phyloP scores from a whole-genome alignment of 2,113 vertebrate genomes.

The Piprites chloris region DNA sequence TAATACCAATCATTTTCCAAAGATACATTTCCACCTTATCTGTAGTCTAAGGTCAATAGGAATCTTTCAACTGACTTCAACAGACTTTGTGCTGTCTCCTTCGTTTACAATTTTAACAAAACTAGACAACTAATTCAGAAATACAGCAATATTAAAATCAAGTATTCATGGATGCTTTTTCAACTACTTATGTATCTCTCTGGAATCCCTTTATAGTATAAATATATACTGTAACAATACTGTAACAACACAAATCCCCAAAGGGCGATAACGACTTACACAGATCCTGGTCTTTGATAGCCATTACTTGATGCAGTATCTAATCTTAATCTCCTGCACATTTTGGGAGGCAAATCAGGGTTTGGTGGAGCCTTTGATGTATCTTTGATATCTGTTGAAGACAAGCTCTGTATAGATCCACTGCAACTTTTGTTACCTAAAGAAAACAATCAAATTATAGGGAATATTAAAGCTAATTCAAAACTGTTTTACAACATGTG shows the following conservation, averaged over 20 bases:
- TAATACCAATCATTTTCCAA: not conserved
- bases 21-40: not conserved
- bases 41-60: not conserved
- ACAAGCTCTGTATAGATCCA: constrained; percentile 90
- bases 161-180: not conserved
- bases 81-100: not conserved
- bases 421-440: constrained; percentile 91
- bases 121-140: not conserved
- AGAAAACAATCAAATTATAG: constrained; percentile 24
- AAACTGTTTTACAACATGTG: not conserved
- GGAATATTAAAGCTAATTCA: constrained; percentile 14
- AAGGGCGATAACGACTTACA: constrained; percentile 78
- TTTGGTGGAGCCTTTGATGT: constrained; percentile 69
- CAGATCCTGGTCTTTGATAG: constrained; percentile 90
- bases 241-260: not conserved
- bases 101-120: not conserved
- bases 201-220: not conserved
- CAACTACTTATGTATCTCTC: not conserved
- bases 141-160: not conserved
- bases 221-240: too few relatives aligned
- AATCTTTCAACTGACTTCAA: not conserved
- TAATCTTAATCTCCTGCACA: constrained; percentile 71
- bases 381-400: constrained; percentile 84
- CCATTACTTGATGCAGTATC: constrained; percentile 83
- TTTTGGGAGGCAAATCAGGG: constrained; percentile 87